These are phyloP conservation scores for Conomelus anceps DNA, from an alignment of 2,888 invertebrate genomes.

Conservation along the genomic window DNA sequence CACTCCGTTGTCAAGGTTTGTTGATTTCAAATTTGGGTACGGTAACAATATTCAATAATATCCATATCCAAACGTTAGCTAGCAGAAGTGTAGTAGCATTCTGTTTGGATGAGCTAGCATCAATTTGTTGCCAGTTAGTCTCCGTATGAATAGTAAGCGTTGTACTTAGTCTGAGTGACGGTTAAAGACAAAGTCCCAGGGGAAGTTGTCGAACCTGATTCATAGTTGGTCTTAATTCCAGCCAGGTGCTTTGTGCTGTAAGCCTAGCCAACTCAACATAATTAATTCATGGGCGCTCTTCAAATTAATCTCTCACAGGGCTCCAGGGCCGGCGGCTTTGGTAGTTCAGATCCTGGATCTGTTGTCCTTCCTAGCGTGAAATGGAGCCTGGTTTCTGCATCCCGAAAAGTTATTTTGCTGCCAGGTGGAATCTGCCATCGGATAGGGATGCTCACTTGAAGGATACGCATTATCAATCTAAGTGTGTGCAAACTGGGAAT, in stretches of 20 bases:
- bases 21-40: background rate
- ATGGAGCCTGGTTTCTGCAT: too few species aligned
- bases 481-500: background rate
- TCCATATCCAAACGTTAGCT: background rate
- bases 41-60: background rate
- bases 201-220: background rate
- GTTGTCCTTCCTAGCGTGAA: background rate
- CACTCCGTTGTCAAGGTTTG: background rate
- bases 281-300: background rate
- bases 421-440: too few species aligned
- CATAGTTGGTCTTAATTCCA: background rate
- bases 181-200: background rate
- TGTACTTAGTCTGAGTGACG: background rate
- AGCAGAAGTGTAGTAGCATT: background rate
- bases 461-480: background rate
- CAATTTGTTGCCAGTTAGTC: background rate
- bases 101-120: background rate
- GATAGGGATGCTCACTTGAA: background rate
- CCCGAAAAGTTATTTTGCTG: background rate
- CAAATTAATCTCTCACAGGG: background rate
- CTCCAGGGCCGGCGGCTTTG: background rate
- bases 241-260: background rate
- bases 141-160: background rate
- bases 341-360: background rate
- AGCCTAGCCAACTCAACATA: background rate